Evolutionary conservation across 53 echinoderm and acorn worm species (phyloP).

Genomic region (Mesocentrotus franciscanus): DNA sequence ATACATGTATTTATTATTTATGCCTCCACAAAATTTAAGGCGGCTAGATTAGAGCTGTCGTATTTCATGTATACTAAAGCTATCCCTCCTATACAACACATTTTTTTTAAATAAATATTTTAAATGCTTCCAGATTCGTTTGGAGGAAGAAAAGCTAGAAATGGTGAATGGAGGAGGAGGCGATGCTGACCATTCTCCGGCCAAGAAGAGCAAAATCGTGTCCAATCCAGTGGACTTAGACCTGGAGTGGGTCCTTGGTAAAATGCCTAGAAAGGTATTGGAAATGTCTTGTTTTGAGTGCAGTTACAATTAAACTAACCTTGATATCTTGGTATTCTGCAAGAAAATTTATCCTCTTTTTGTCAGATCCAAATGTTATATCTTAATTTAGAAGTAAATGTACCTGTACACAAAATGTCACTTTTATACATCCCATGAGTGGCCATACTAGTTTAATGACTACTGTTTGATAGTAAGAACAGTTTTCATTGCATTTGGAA

Average conservation of each 20-base stretch:
- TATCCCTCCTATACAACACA: too few relatives aligned
- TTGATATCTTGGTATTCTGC: neutral
- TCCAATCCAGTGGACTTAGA: constrained; percentile 93
- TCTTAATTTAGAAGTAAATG: neutral
- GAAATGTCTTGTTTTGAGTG: neutral
- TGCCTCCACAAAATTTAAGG: too few relatives aligned
- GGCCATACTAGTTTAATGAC: neutral
- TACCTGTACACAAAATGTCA: neutral
- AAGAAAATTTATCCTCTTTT: too few relatives aligned
- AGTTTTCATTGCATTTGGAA: neutral
- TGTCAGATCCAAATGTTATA: too few relatives aligned
- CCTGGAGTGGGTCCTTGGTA: constrained; percentile 92
- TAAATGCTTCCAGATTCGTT: constrained; percentile 76
- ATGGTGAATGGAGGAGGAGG: constrained; percentile 21
- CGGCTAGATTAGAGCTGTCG: too few relatives aligned
- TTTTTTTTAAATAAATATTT: too few relatives aligned
- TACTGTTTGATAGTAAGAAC: too few relatives aligned
- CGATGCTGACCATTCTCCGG: constrained; percentile 60
- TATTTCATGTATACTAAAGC: too few relatives aligned
- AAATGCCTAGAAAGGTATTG: constrained; percentile 92
- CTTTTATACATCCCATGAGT: neutral
- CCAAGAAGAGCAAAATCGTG: constrained; percentile 77
- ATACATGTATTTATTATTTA: too few relatives aligned
- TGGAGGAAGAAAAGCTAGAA: constrained; percentile 77
- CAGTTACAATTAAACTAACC: neutral